phyloP scores from a whole-genome alignment of 1,140 invertebrate species.

The Reticulitermes speratus region DNA sequence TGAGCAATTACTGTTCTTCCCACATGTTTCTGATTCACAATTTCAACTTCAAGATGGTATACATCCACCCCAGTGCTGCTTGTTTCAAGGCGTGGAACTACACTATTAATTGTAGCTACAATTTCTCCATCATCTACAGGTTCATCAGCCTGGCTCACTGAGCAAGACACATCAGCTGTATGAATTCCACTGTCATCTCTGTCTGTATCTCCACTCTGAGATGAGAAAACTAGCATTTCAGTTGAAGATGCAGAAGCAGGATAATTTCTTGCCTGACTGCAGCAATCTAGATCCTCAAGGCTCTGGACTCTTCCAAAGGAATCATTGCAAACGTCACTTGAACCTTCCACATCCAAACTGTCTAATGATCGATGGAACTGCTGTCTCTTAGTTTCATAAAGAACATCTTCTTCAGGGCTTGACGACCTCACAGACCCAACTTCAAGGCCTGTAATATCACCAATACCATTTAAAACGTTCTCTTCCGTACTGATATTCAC shows the following conservation, averaged over 20 bases:
- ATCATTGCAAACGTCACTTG: constrained; percentile 49
- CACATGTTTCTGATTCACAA: neutral
- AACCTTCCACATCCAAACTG: constrained; percentile 57
- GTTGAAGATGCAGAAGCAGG: constrained; percentile 54
- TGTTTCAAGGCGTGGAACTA: neutral
- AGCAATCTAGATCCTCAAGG: constrained; percentile 60
- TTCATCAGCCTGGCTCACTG: constrained; percentile 70
- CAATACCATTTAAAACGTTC: neutral
- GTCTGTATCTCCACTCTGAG: constrained; percentile 60
- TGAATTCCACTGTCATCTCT: constrained; percentile 80
- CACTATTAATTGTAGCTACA: neutral
- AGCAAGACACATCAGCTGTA: constrained; percentile 73
- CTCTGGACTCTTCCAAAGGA: constrained; percentile 66
- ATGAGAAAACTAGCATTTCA: constrained; percentile 47
- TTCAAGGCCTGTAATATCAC: too few species aligned
- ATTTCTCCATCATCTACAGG: constrained; percentile 44
- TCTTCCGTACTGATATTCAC: neutral
- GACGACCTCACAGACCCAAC: constrained; percentile 43
- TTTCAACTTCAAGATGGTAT: neutral
- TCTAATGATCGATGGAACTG: constrained; percentile 59
- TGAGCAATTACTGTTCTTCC: too few species aligned
- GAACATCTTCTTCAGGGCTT: constrained; percentile 45
- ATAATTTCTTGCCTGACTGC: constrained; percentile 49
- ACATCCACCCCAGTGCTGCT: neutral
- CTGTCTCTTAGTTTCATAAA: constrained; percentile 38